Percentiles rank a stretch among this genome's conserved stretches.
phyloP scores from a whole-genome alignment of 2,888 invertebrate species.

The Tipula confusa region DNA sequence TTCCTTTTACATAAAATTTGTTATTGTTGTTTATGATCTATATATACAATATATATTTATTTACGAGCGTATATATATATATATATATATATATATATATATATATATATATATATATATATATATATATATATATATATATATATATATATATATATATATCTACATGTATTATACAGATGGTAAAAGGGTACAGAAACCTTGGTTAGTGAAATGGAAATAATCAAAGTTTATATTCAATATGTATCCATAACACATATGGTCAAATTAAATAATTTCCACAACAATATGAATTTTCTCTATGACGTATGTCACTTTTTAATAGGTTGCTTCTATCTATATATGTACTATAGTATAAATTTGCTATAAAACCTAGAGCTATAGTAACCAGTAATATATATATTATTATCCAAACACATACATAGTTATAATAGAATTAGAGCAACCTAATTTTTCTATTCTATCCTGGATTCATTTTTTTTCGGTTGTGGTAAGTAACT shows the following conservation, averaged over 20 bases:
- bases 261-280: constrained; percentile 20
- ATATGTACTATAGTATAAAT: neutral
- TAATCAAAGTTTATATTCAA: neutral
- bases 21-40: neutral
- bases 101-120: too few species aligned
- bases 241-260: neutral
- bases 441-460: neutral
- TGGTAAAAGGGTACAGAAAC: neutral
- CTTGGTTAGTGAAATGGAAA: constrained; percentile 20
- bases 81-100: neutral
- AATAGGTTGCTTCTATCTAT: neutral
- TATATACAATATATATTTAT: too few species aligned
- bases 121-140: neutral
- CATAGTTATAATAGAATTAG: neutral
- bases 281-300: neutral
- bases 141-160: too few species aligned
- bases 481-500: neutral
- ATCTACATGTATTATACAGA: neutral
- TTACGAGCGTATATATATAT: neutral
- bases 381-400: neutral
- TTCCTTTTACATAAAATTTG: neutral
- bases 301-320: neutral
- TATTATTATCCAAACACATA: too few species aligned
- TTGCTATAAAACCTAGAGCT: too few species aligned
- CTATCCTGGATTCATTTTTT: neutral